Evolutionary conservation across 2,888 invertebrate genomes (phyloP), one percentile per base, ranked within the genome.

Genomic region (Xanthia togata): DNA sequence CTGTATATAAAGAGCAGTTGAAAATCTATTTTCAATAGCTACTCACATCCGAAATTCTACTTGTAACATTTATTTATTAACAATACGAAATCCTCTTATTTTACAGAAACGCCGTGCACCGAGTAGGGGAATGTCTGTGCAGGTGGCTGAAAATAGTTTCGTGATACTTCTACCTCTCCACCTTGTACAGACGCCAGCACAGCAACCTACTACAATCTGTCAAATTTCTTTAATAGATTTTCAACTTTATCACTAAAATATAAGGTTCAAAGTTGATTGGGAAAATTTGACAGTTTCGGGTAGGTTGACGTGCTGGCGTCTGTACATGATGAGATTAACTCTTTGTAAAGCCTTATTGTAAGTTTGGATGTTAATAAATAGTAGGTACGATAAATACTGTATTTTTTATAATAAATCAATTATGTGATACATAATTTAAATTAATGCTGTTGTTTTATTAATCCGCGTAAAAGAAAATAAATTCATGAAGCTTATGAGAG

Each of bases 71-170:
- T 44, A 14, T 17, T 44, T 47, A 47, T 17, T 47, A 47, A 4
- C 5, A 17, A 47, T n/a, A 23, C 4, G 6, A 57, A 55, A 55
- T 50, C 6, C 14, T 35, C 11, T n/a, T 38, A 31, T 59, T 70
- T 95, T 92, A 65, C 94, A 96, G 96, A 84, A 91, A 94, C 73
- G 93, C 93, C 31, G 94, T 92, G 50, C 84, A 90, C 59, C 94
- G 91, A 85, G 79, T 93, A 3, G 93, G 93, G 63, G 90, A 91
- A 74, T 93, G 90, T 84, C 76, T 96, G 62, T 93, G 91, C 77
- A 91, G 95, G 80, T 95, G 95, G 93, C 84, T 96, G 80, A 96
- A 96, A 81, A 93, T 92, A 69, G 86, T 93, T 14, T 92, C 94
- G 44, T 94, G 88, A 92, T 69, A 76, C n/a, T 72, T 62, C 72